Conservation (phyloP, 2,113 vertebrate species). For the Xiphophorus hellerii region DNA sequence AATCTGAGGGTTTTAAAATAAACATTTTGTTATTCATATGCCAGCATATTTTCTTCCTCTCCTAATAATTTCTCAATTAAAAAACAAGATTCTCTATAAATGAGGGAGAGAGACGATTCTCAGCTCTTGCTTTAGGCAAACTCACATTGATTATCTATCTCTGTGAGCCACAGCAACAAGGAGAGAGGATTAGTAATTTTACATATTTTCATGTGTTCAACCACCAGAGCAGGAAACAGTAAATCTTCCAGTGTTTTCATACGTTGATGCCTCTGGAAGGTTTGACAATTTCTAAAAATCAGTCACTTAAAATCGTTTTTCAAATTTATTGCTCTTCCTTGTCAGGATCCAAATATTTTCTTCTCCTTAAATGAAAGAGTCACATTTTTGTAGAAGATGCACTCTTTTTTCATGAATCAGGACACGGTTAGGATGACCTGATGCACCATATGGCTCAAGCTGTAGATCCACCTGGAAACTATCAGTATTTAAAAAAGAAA, state of each 20-base stretch:
- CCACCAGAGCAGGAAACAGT: constrained; percentile 27
- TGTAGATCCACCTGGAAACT: not conserved
- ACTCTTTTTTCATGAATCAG: not conserved
- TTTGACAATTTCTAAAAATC: not conserved
- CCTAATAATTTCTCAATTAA: constrained; percentile 20
- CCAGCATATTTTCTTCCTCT: constrained; percentile 27
- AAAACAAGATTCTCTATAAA: constrained; percentile 36
- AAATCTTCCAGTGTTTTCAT: constrained; percentile 13
- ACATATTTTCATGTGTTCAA: constrained; percentile 60
- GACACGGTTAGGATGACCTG: not conserved
- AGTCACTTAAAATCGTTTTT: not conserved
- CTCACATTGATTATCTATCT: constrained; percentile 63
- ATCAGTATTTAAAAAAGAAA: not conserved
- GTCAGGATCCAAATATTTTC: not conserved
- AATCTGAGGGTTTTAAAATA: not conserved
- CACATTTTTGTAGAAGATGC: not conserved
- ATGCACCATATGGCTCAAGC: not conserved
- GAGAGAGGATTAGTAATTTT: constrained; percentile 57
- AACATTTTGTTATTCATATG: constrained; percentile 8
- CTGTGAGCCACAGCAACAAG: constrained; percentile 27
- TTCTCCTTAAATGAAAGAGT: not conserved
- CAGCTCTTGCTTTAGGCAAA: constrained; percentile 50
- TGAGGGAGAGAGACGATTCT: constrained; percentile 48
- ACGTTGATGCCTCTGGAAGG: not conserved
- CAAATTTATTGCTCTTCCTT: no score